Percentiles rank a stretch among this genome's conserved stretches.
Conservation (phyloP, 2,113 vertebrate genomes). For the Morone chrysops region DNA sequence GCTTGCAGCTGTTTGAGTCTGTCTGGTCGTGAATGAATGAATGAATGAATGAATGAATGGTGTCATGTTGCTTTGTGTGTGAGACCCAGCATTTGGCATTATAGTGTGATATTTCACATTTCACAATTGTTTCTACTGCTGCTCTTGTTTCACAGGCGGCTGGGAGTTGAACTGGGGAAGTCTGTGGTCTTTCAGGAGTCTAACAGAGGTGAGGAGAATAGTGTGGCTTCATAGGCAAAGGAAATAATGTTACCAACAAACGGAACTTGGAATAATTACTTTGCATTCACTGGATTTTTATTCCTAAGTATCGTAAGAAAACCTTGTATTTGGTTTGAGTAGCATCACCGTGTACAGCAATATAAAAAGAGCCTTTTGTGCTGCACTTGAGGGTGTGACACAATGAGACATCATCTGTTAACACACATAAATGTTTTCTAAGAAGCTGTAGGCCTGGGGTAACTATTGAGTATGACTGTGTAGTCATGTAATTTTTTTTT, state of each 20-base stretch:
- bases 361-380: not conserved
- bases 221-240: not conserved
- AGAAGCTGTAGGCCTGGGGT: not conserved
- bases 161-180: constrained; percentile 96
- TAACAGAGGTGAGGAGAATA: constrained; percentile 90
- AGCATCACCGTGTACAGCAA: too few species aligned
- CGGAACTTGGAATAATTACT: not conserved
- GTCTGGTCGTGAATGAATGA: not conserved
- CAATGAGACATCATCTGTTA: too few species aligned
- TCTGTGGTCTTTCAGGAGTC: constrained; percentile 97
- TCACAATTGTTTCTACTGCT: not conserved
- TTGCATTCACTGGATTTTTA: not conserved
- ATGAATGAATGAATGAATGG: not conserved
- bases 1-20: not conserved
- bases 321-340: not conserved
- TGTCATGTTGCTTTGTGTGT: not conserved
- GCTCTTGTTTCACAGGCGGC: constrained; percentile 84
- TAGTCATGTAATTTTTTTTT: too few species aligned
- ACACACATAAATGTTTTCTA: too few species aligned
- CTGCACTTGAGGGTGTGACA: not conserved
- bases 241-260: not conserved
- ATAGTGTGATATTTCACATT: not conserved
- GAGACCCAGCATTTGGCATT: not conserved
- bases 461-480: too few species aligned
- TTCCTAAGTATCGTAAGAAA: too few species aligned